phyloP scores from a whole-genome alignment of 1,140 invertebrate species.

The Megalonaias nervosa region DNA sequence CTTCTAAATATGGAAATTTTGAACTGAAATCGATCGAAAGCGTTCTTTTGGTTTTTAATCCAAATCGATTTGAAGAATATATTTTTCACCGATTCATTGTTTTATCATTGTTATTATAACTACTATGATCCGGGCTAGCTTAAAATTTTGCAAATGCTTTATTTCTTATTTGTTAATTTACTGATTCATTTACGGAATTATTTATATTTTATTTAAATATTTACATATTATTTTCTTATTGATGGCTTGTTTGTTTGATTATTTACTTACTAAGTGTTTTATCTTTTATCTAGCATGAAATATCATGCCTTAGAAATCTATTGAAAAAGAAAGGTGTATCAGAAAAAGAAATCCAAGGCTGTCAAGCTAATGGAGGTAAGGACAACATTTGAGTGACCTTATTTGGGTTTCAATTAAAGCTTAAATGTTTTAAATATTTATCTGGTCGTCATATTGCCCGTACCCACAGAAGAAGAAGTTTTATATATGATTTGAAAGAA shows the following conservation, averaged over 20 bases:
- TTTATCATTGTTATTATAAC: slow-evolving; percentile 3
- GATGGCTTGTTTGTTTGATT: not conserved
- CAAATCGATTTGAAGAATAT: not conserved
- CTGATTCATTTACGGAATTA: not conserved
- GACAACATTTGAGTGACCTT: not conserved
- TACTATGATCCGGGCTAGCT: slow-evolving; percentile 2
- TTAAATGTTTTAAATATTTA: not conserved
- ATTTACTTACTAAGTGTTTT: slow-evolving; percentile 1
- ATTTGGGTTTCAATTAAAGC: not conserved
- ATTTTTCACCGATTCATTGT: not conserved
- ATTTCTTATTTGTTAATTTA: not conserved
- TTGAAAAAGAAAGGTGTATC: slow-evolving; percentile 57
- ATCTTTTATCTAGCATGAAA: slow-evolving; percentile 49
- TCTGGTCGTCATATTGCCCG: not conserved
- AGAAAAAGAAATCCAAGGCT: slow-evolving; percentile 58
- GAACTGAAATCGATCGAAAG: not conserved
- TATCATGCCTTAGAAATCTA: slow-evolving; percentile 57
- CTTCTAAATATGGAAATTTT: too few relatives aligned
- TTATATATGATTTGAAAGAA: not conserved
- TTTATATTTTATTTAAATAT: not conserved
- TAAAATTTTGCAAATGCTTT: not conserved
- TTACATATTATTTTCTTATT: not conserved
- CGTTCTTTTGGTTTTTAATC: not conserved
- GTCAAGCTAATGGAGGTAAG: slow-evolving; percentile 56
- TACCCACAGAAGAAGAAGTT: not conserved